These are phyloP conservation scores for Stylophora pistillata DNA, from an alignment of 64 coral and sea anemone genomes.

Conservation along the genomic window DNA sequence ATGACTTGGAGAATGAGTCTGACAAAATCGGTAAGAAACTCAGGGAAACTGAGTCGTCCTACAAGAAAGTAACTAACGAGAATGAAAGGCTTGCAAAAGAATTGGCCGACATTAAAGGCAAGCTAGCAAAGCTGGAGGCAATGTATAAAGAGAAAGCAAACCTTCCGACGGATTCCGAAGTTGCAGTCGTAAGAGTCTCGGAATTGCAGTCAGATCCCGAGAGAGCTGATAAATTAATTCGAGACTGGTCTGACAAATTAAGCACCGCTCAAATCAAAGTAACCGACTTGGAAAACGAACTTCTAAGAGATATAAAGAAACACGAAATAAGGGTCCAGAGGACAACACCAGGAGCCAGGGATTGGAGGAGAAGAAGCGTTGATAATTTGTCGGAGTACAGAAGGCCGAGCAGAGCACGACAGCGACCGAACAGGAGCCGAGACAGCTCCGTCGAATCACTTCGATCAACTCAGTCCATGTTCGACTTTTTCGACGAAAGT, in stretches of 20 bases:
- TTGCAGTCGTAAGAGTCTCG: conserved; percentile 29
- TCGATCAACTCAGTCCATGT: conserved; percentile 46
- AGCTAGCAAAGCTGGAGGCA: conserved; percentile 53
- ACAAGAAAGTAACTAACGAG: conserved; percentile 57
- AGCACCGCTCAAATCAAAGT: conserved; percentile 71
- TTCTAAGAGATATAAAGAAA: conserved; percentile 75
- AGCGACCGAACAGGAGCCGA: conserved; percentile 26
- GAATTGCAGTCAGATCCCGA: neutral
- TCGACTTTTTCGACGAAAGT: conserved; percentile 4
- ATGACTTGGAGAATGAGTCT: conserved; percentile 68
- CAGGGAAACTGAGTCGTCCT: conserved; percentile 62
- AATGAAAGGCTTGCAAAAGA: conserved; percentile 85
- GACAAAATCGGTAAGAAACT: conserved; percentile 64
- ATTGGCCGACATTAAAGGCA: conserved; percentile 52
- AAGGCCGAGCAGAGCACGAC: conserved; percentile 22
- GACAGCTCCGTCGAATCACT: conserved; percentile 57
- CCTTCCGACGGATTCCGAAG: conserved; percentile 21
- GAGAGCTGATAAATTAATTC: conserved; percentile 63
- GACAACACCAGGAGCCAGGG: conserved; percentile 29
- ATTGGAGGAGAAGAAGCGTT: conserved; percentile 29
- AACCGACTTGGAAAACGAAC: conserved; percentile 69
- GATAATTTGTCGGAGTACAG: neutral
- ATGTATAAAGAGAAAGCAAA: conserved; percentile 35
- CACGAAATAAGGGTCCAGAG: conserved; percentile 61
- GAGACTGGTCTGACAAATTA: conserved; percentile 80